Base-by-base conservation (phyloP, 2,113 vertebrate genomes). In the Steatornis caripensis region DNA sequence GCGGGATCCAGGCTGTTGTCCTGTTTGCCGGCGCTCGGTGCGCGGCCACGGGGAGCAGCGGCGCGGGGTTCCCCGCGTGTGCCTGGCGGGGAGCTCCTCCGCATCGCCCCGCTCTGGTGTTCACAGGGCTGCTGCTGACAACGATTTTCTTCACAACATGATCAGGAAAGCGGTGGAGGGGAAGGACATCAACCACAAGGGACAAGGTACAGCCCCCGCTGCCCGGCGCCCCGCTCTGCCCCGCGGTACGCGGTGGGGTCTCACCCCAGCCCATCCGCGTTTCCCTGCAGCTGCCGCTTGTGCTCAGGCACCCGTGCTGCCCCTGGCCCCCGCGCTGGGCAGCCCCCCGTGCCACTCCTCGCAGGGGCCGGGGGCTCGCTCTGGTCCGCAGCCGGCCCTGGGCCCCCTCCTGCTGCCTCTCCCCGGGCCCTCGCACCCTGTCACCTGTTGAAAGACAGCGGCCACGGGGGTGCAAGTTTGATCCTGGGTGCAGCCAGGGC, bases 111-210 rank as follows among this genome's bases (percentile, higher is more conserved):
- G 1, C 77, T 34, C 48, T 18, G 51, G 21, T 72, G 49, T 76
- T 27, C 8, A 5, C 92, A 97, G 97, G 55, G 95, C 19, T 1
- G 18, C 96, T 9, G 93, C 95, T 15, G 97, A 97, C n/a, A 96
- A 95, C 0, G 97, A 97, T 87, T 97, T 97, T 51, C 97, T 97
- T 43, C 97, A 97, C 75, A 96, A 69, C 26, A 91, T 97, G 95
- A 96, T 97, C 90, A 76, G 83, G 48, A 97, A 97, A 41, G 97
- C 76, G 0, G 75, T 91, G 41, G 96, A 96, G 24, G 96, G 95
- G 46, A 97, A 97, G 64, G 97, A 97, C 78, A 96, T 96, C 88
- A 97, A 97, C 84, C 97, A 97, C 95, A 97, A 97, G 60, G 97
- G 97, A 39, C 96, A 97, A 97, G 97, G 97, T 97, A 58, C 60